Base-by-base conservation (phyloP, 2,113 vertebrate species). In the Leucopsar rothschildi region DNA sequence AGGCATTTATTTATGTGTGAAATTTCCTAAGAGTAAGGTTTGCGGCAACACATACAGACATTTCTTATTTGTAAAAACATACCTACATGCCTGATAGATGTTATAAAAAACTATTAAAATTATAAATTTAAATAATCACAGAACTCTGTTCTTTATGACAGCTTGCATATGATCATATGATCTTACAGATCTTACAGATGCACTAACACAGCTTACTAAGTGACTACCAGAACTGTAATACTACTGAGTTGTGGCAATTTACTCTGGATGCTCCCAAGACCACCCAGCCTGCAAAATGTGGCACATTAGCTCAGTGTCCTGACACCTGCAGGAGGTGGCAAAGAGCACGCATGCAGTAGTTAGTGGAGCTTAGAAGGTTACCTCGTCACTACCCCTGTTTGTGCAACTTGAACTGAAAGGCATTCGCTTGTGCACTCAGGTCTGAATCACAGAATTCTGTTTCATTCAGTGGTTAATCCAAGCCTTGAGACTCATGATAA, bases 371-470 rank as follows among this genome's bases (percentile, higher is more conserved):
- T 59, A 50, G 42, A 33, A 49, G 9, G 27, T 63, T 21, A 18
- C 24, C 17, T 64, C 3, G 0, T 44, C 5, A 2, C 17, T 57
- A 5, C 1, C 2, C 2, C 19, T 15, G 3, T 49, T 60, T 69
- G 15, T 42, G 17, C 10, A 28, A 14, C 24, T 92, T 44, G 63
- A 80, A 57, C 16, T 53, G 40, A 49, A 93, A 72, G 44, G 10
- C 5, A 17, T 61, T 69, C 23, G 8, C 10, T 29, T 80, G 31
- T 13, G 50, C 1, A 2, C 21, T 76, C n/a, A 3, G 11, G 4
- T 37, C 28, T 82, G 71, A 47, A 65, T 40, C 5, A 3, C 16
- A 39, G 15, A 90, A 59, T 66, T 71, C n/a, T 73, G 25, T 12
- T 9, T 25, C 49, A 33, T 37, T 92, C 20, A 8, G 0, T 37